Conservation (phyloP, 2,797 vertebrate species). For the Brachyalestes nurse region DNA sequence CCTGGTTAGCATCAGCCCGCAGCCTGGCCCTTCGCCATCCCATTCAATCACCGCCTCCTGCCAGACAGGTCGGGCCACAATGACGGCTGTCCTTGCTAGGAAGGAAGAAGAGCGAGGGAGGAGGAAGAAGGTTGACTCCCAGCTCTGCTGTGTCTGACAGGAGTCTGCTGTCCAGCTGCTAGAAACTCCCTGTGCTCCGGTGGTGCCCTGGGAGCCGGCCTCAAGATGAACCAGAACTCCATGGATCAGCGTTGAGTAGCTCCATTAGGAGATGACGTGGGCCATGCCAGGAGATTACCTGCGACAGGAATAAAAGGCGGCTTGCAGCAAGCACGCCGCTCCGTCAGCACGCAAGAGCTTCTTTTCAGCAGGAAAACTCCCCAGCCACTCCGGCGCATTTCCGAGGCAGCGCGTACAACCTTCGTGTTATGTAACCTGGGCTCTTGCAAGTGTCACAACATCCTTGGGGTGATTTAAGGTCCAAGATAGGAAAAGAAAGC, state of each 20-base stretch:
- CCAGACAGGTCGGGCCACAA: constrained; percentile 1
- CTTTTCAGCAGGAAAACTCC: not conserved
- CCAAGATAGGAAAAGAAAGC: constrained; percentile 6
- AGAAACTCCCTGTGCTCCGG: constrained; percentile 1
- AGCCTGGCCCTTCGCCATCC: constrained; percentile 39
- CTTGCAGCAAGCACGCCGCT: not conserved
- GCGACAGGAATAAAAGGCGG: not conserved
- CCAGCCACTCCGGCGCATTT: not conserved
- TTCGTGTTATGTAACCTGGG: not conserved
- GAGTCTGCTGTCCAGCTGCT: not conserved
- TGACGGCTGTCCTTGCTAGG: constrained; percentile 41
- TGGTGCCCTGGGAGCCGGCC: not conserved
- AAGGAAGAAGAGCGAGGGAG: constrained; percentile 14
- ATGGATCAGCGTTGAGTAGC: not conserved
- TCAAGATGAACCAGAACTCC: not conserved
- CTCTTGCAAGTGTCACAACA: constrained; percentile 18
- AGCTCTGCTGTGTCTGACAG: constrained; percentile 4
- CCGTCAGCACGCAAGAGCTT: not conserved
- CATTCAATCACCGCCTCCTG: constrained; percentile 36
- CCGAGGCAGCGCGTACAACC: not conserved
- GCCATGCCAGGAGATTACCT: not conserved
- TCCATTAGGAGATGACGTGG: not conserved
- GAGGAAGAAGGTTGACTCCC: not conserved
- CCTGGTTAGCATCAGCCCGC: constrained; percentile 45
- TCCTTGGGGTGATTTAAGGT: constrained; percentile 19